These are phyloP conservation scores for Drosophila rubida DNA, from an alignment of 2,888 invertebrate genomes.

Conservation along the genomic window DNA sequence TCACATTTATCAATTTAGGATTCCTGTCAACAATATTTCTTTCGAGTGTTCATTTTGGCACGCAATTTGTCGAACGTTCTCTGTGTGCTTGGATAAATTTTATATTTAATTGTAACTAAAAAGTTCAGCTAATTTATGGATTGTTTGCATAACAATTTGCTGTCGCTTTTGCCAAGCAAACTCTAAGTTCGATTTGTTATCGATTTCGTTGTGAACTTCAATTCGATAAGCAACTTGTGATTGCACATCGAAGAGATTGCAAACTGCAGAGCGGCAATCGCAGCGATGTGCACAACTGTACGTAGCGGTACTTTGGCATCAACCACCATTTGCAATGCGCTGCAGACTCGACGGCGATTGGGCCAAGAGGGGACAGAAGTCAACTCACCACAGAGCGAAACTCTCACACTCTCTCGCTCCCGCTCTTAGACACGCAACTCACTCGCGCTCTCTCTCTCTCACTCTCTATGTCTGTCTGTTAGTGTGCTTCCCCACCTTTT, in stretches of 20 bases:
- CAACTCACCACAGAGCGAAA: constrained; percentile 39
- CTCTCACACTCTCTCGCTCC: constrained; percentile 1
- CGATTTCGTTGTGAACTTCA: not conserved
- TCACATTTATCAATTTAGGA: too few species aligned
- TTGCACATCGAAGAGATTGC: too few species aligned
- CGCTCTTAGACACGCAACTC: not conserved
- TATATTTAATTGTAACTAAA: too few species aligned
- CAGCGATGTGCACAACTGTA: constrained; percentile 28
- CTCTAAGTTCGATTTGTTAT: not conserved
- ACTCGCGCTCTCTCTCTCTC: constrained; percentile 5
- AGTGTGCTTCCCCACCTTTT: not conserved
- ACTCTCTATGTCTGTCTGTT: too few species aligned
- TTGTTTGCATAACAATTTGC: not conserved
- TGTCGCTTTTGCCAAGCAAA: not conserved
- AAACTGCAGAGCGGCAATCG: not conserved
- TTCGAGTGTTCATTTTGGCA: too few species aligned
- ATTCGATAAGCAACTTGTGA: not conserved
- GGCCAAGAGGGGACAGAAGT: constrained; percentile 18
- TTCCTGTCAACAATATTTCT: too few species aligned
- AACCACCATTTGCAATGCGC: constrained; percentile 59
- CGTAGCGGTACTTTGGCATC: constrained; percentile 9
- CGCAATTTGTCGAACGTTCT: too few species aligned
- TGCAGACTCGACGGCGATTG: constrained; percentile 41
- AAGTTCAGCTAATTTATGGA: too few species aligned
- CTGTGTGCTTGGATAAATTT: too few species aligned